Base-by-base conservation (phyloP, 1,140 invertebrate genomes). In the Halesus radiatus region DNA sequence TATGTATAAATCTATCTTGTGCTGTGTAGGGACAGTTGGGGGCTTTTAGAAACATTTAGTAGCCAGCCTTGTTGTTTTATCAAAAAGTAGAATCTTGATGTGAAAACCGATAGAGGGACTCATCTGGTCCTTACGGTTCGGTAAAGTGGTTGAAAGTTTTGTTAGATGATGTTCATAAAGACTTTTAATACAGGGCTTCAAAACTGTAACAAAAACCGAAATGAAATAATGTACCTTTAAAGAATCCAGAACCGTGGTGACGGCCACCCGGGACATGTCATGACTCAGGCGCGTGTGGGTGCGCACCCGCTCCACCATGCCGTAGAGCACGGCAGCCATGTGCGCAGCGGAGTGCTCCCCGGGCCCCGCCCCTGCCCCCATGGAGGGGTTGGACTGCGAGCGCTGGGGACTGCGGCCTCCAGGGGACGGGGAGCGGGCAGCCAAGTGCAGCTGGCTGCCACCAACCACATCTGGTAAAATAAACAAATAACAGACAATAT, bases 281-380 rank as follows among this genome's bases (percentile, higher is more conserved):
- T 97, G 94, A 85, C 95, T 96, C 7, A 97, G 91, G 82, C 96
- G 93, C 1, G 96, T 97, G 85, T 95, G 95, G 82, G 92, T 92
- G 50, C 96, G 90, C 5, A 98, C 93, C 85, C 93, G 91, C 85
- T 95, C 94, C 10, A 95, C 91, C 77, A 95, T 91, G 80, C 94
- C 92, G 88, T 95, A 95, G 64, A 95, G 93, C 23, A 91, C 91
- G 20, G 73, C 73, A 50, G 76, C 62, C 32, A 37, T 37, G 32
- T 37, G 32, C 7, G 32, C 32, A 8, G 32, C 3, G 3, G 32
- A 7, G 32, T 37, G 32, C 32, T 37, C 32, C 4, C 32, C 32
- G 8, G 76, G 20, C 86, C 91, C 88, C 16, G 90, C 87, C 74
- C 89, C 88, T 62, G 91, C 90, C 74, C 90, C 88, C 79, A 86